Evolutionary conservation across 2,113 vertebrate genomes (phyloP), one percentile per base, ranked within the genome.

Genomic region (Andinoacara biseriatus): DNA sequence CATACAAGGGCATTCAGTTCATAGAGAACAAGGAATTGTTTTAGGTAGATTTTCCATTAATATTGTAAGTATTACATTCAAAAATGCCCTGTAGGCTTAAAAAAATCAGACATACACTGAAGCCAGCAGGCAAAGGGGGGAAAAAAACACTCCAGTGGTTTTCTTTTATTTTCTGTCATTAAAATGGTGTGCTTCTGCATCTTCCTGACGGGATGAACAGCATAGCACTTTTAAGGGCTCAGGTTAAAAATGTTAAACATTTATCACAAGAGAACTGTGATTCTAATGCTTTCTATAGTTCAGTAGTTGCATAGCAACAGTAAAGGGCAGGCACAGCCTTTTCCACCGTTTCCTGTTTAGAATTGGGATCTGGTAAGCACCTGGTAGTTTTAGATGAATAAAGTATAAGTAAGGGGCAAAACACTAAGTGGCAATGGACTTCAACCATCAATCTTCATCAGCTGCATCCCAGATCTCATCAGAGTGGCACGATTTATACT

Each of bases 271-370:
- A 67, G 35, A 29, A 29, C 29, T 17, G 11, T 52, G 75, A 69
- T 75, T 76, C 35, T 75, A 74, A 83, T 60, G 3, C n/a, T 56
- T 85, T 69, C 67, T 74, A 75, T 43, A 24, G 54, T n/a, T 26
- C 3, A 59, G 35, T 82, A 62, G 84, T 88, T 84, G 87, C 89
- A 82, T 90, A 87, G 83, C 92, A 88, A 86, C 87, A 72, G 69
- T 57, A 61, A 76, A 76, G 79, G 67, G 18, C 54, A 40, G 5
- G 15, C 29, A 38, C 10, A 49, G 31, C 58, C 20, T 85, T 88
- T 87, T 8, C 29, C 10, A 40, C 74, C 46, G 52, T 10, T 74
- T 79, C 33, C 38, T 80, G 6, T 75, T 72, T 35, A 54, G 59
- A 82, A 54, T 61, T 33, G 18, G 13, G 58, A 18, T 79, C 62